Percentiles rank a stretch among this genome's conserved stretches.
Conservation (phyloP, 2,888 invertebrate genomes). For the Oligia strigilis region DNA sequence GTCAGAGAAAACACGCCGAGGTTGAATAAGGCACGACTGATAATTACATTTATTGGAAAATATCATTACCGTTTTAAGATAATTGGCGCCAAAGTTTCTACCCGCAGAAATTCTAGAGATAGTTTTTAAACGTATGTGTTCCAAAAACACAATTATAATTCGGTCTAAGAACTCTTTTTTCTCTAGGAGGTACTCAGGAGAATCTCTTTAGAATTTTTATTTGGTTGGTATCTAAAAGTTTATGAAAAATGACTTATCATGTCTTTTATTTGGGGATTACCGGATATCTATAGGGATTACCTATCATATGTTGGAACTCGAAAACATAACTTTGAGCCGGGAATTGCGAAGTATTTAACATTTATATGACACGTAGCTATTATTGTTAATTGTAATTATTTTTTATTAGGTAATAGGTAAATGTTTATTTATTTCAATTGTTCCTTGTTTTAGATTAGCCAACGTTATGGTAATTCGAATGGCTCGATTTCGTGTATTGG, state of each 20-base stretch:
- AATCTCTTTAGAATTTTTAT: too few relatives aligned
- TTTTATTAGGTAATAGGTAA: slow-evolving; percentile 13
- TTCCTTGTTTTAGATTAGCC: slow-evolving; percentile 38
- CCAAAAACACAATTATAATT: slow-evolving; percentile 1
- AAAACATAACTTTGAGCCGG: neutral
- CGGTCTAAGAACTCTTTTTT: neutral
- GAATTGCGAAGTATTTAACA: neutral
- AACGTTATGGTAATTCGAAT: neutral
- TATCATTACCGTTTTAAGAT: slow-evolving; percentile 17
- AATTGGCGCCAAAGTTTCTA: slow-evolving; percentile 45
- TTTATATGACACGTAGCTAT: neutral
- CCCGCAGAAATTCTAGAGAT: slow-evolving; percentile 27
- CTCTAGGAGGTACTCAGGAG: neutral
- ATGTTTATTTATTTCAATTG: slow-evolving; percentile 49
- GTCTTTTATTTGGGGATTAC: slow-evolving; percentile 9
- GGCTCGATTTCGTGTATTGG: neutral
- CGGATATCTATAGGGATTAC: too few relatives aligned
- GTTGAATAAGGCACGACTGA: slow-evolving; percentile 33
- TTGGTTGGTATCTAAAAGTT: neutral
- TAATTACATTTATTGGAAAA: slow-evolving; percentile 8
- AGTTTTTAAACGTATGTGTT: slow-evolving; percentile 1
- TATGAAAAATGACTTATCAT: neutral
- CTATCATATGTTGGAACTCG: neutral
- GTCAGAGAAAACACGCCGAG: neutral
- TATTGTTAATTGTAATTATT: slow-evolving; percentile 11